Evolutionary conservation across 2,113 vertebrate species (phyloP).

Genomic region (Cervus canadensis): DNA sequence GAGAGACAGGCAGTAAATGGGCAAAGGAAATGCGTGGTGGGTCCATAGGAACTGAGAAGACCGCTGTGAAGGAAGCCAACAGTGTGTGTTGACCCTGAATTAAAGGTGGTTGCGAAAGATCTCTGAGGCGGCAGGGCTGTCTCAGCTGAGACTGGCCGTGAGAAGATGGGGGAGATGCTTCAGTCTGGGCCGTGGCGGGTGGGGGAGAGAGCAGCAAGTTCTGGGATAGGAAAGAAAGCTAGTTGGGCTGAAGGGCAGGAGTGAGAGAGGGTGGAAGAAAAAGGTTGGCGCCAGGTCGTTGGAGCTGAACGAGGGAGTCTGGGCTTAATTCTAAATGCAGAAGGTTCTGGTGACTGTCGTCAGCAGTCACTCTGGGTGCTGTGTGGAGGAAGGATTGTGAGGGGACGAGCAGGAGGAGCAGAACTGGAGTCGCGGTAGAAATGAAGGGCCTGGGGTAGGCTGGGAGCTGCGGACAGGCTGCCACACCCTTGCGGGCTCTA

Average conservation of each 20-base stretch:
- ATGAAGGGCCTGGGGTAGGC: neutral
- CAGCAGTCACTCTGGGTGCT: neutral
- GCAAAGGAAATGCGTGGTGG: neutral
- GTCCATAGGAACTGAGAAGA: neutral
- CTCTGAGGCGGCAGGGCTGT: neutral
- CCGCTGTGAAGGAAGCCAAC: neutral
- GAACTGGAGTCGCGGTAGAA: neutral
- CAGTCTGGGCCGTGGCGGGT: neutral
- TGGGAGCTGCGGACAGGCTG: accelerated
- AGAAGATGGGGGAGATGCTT: neutral
- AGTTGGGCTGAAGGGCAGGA: neutral
- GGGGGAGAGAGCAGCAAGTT: neutral
- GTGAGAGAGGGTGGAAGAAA: neutral
- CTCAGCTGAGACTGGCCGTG: neutral
- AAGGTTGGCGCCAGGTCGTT: neutral
- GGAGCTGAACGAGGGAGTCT: neutral
- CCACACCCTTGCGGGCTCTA: neutral
- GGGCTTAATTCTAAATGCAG: neutral
- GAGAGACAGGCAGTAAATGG: neutral
- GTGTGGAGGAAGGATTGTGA: neutral
- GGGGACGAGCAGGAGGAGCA: neutral
- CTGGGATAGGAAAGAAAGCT: neutral
- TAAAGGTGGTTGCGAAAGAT: neutral
- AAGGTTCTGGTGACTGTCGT: neutral
- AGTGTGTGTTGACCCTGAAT: neutral